These are phyloP conservation scores for Popillia japonica DNA, from an alignment of 1,140 invertebrate genomes.

Conservation along the genomic window DNA sequence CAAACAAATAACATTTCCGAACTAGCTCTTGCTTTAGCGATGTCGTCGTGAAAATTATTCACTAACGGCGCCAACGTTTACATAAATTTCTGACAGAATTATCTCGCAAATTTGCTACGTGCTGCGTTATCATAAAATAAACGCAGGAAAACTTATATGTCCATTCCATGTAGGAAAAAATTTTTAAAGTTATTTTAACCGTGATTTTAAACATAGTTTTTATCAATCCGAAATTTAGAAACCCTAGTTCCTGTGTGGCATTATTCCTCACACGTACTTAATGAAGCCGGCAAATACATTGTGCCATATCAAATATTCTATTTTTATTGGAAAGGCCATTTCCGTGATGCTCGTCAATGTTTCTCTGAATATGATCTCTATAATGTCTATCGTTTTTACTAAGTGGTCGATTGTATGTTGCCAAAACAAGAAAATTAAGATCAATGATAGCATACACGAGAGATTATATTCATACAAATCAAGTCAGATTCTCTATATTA, in stretches of 20 bases:
- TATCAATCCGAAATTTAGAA: conserved; percentile 24
- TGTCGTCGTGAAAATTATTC: not conserved
- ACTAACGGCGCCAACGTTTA: not conserved
- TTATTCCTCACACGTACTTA: conserved; percentile 37
- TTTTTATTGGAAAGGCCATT: conserved; percentile 15
- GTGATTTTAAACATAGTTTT: not conserved
- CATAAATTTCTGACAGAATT: not conserved
- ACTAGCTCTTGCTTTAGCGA: not conserved
- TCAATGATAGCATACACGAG: not conserved
- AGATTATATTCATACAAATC: conserved; percentile 9
- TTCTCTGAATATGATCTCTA: conserved; percentile 15
- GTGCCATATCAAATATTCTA: conserved; percentile 33
- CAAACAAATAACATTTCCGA: not conserved
- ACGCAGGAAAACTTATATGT: conserved; percentile 10
- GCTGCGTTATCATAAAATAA: conserved; percentile 18
- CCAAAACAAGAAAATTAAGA: not conserved
- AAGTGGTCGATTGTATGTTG: not conserved
- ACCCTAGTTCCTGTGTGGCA: conserved; percentile 32
- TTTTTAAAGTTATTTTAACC: not conserved
- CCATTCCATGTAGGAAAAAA: conserved; percentile 36
- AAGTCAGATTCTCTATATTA: conserved; percentile 31
- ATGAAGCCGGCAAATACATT: conserved; percentile 23
- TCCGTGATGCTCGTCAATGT: not conserved
- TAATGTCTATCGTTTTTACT: not conserved
- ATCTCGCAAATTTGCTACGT: not conserved